Conservation (phyloP, 2,888 invertebrate species). For the Sphecodes monilicornis region DNA sequence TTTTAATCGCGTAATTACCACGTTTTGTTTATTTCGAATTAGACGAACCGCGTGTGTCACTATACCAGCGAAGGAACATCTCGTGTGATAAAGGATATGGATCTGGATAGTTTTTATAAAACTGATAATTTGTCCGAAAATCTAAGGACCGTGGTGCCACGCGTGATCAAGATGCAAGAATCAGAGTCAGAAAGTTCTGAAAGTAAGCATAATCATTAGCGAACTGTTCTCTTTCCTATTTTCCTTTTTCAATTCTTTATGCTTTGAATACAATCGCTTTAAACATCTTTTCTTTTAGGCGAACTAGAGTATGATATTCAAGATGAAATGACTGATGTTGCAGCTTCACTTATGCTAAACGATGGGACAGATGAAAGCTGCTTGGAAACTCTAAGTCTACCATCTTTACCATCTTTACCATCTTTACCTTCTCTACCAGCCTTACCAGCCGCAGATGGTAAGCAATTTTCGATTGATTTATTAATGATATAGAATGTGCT, state of each 20-base stretch:
- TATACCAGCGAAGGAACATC: conserved; percentile 78
- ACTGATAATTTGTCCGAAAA: conserved; percentile 91
- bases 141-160: conserved; percentile 89
- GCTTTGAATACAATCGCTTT: conserved; percentile 17
- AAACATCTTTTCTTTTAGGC: conserved; percentile 81
- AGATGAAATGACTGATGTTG: conserved; percentile 84
- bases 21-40: conserved; percentile 19
- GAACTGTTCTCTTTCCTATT: background rate
- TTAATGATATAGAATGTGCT: background rate
- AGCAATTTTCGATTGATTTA: conserved; percentile 23
- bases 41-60: conserved; percentile 85
- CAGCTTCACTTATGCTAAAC: conserved; percentile 79
- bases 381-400: conserved; percentile 75
- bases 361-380: conserved; percentile 76
- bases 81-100: conserved; percentile 85
- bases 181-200: conserved; percentile 87
- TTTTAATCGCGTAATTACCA: conserved; percentile 10
- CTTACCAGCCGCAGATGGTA: conserved; percentile 75
- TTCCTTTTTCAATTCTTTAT: conserved; percentile 19
- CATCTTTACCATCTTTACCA: conserved; percentile 74
- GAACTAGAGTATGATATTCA: conserved; percentile 92
- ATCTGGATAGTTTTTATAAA: conserved; percentile 89
- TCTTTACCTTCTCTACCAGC: conserved; percentile 76
- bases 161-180: conserved; percentile 87
- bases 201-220: conserved; percentile 84